Base-by-base conservation (phyloP, 2,113 vertebrate species). In the Periophthalmodon schlosseri region DNA sequence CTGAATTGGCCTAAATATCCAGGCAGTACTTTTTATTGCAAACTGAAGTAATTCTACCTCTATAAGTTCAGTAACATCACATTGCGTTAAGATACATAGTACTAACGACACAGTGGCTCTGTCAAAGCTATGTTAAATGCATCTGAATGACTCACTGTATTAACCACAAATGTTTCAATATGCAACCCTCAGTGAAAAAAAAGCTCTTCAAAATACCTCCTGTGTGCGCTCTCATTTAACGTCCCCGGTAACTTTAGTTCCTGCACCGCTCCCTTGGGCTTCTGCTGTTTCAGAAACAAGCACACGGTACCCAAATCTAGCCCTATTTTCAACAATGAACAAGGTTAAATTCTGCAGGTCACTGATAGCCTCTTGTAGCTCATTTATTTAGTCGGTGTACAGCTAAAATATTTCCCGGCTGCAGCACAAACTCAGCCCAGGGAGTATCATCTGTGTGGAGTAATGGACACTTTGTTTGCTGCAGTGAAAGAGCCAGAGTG, bases 301-400 rank as follows among this genome's bases (percentile, higher is more conserved):
- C 72, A 65, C 72, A 82, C 49, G 1, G 23, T 13, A 84, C 46
- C 73, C 68, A 82, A 80, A 76, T 58, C 58, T 61, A 66, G 46
- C 70, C 52, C 60, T 36, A 28, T 68, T 70, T 60, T 74, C 64
- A 71, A 76, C 82, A 74, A 67, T 75, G 82, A 86, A 84, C 73
- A 73, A 78, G 74, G 79, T 86, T 83, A 74, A 66, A 68, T 78
- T 56, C 77, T 78, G 47, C 78, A 77, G 82, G 66, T 77, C 78
- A 77, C 65, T 21, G 9, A 34, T 61, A 50, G 39, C 76, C 64
- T 67, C 8, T 5, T 79, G 39, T 66, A 68, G 6, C 44, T 33
- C 4, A 8, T 67, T 81, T 39, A 44, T 80, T 72, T 70, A 21
- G 58, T 72, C 28, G 68, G 60, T 76, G 75, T 69, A 69, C 23